phyloP scores from a whole-genome alignment of 1,140 invertebrate genomes.

The Scaptomyza montana region DNA sequence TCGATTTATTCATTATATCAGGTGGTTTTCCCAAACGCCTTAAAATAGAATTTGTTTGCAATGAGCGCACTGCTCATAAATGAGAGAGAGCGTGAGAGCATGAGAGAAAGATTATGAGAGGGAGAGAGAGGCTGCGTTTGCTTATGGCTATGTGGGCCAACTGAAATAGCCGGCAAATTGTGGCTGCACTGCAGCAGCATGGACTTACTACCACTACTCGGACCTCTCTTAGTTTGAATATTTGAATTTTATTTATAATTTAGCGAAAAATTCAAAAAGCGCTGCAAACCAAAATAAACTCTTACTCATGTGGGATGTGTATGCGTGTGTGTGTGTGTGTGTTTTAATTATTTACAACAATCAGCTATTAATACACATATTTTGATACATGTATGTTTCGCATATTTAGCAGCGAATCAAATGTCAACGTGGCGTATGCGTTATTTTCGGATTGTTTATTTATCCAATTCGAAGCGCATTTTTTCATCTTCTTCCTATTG shows the following conservation, averaged over 20 bases:
- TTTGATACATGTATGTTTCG: slow-evolving; percentile 17
- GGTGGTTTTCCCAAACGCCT: slow-evolving; percentile 78
- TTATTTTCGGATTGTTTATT: slow-evolving; percentile 37
- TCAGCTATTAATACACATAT: slow-evolving; percentile 46
- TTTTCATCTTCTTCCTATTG: slow-evolving; percentile 6
- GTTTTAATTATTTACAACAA: slow-evolving; percentile 78
- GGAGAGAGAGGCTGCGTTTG: slow-evolving; percentile 4
- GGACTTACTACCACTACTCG: slow-evolving; percentile 3
- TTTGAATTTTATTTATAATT: slow-evolving; percentile 74
- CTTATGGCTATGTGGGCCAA: slow-evolving; percentile 66
- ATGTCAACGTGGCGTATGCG: slow-evolving; percentile 69
- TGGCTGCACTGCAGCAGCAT: slow-evolving; percentile 37
- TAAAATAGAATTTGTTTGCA: slow-evolving; percentile 75
- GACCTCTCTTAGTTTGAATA: slow-evolving; percentile 9
- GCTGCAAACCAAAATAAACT: slow-evolving; percentile 73
- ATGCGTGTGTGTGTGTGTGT: slow-evolving; percentile 25
- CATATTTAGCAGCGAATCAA: slow-evolving; percentile 41
- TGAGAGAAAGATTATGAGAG: background rate
- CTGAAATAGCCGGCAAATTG: slow-evolving; percentile 64
- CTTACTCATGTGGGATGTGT: slow-evolving; percentile 67
- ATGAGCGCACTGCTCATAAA: slow-evolving; percentile 40
- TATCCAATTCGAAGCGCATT: slow-evolving; percentile 11
- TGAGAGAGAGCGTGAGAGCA: slow-evolving; percentile 2
- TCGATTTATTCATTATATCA: slow-evolving; percentile 61
- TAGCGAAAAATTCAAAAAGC: slow-evolving; percentile 68